A percentile compares a stretch with the other conserved stretches of the same genome.
These are phyloP conservation scores for Pangasius djambal DNA, from an alignment of 2,797 vertebrate genomes.

Conservation along the genomic window DNA sequence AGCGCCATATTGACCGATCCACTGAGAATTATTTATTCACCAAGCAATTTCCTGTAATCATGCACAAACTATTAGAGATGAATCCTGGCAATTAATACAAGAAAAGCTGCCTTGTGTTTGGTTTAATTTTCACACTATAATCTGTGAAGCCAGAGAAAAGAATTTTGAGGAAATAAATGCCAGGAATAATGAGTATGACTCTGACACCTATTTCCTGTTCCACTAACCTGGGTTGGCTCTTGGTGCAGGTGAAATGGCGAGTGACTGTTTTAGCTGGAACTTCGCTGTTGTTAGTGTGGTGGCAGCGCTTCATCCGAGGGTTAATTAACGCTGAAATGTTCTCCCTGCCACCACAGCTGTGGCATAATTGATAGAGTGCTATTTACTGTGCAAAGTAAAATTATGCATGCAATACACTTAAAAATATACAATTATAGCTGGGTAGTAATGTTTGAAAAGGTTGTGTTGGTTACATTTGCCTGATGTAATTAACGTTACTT, in stretches of 20 bases:
- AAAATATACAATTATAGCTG: slow-evolving; percentile 68
- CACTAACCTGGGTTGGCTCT: slow-evolving; percentile 23
- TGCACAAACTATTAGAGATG: background rate
- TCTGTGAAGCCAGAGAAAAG: background rate
- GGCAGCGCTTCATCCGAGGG: slow-evolving; percentile 57
- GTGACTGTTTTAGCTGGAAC: slow-evolving; percentile 49
- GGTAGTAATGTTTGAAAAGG: slow-evolving; percentile 65
- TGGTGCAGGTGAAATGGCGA: slow-evolving; percentile 38
- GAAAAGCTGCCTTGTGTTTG: background rate
- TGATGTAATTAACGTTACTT: slow-evolving; percentile 69
- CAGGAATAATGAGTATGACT: slow-evolving; percentile 30
- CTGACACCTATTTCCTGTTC: slow-evolving; percentile 34
- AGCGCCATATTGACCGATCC: background rate
- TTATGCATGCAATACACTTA: slow-evolving; percentile 68
- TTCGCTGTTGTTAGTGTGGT: slow-evolving; percentile 50
- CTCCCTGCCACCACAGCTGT: slow-evolving; percentile 59
- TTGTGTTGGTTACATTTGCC: slow-evolving; percentile 59
- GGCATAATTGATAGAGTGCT: slow-evolving; percentile 67
- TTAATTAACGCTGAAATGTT: slow-evolving; percentile 65
- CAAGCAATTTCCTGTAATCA: slow-evolving; percentile 1
- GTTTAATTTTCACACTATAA: slow-evolving; percentile 12
- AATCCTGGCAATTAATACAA: background rate
- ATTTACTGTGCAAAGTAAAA: slow-evolving; percentile 67
- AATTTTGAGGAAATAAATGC: slow-evolving; percentile 16
- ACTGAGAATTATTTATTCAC: background rate